phyloP scores from a whole-genome alignment of 2,888 invertebrate genomes.

The Camponotus fellah region DNA sequence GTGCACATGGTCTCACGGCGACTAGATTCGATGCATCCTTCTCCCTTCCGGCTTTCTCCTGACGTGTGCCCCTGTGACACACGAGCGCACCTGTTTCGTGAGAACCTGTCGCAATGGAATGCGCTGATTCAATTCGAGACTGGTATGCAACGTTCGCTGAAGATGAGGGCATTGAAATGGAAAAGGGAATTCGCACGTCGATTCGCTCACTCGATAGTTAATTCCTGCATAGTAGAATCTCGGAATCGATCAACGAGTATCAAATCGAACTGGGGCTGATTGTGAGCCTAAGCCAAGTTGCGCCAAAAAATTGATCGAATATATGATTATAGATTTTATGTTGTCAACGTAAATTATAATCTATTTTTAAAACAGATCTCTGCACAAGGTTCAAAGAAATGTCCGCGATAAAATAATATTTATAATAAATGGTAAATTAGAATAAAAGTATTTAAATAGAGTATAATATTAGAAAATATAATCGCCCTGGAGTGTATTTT shows the following conservation, averaged over 20 bases:
- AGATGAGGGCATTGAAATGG: slow-evolving; percentile 46
- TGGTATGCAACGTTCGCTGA: slow-evolving; percentile 49
- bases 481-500: background rate
- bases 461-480: background rate
- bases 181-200: slow-evolving; percentile 48
- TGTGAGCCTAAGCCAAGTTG: background rate
- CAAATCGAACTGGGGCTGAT: background rate
- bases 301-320: background rate
- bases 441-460: background rate
- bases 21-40: slow-evolving; percentile 28
- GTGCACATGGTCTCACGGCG: slow-evolving; percentile 53
- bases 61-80: slow-evolving; percentile 53
- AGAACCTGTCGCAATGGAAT: slow-evolving; percentile 47
- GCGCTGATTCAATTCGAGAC: slow-evolving; percentile 56
- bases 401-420: background rate
- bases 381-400: too few relatives aligned
- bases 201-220: slow-evolving; percentile 42
- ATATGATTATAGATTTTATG: background rate
- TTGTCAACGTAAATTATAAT: background rate
- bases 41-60: background rate
- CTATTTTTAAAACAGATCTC: background rate
- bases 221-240: slow-evolving; percentile 28
- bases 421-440: background rate
- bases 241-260: slow-evolving; percentile 8
- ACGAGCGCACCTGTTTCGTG: slow-evolving; percentile 49